A percentile compares a stretch with the other conserved stretches of the same genome.
phyloP scores from a whole-genome alignment of 2,113 vertebrate species.

The Regulus satrapa region DNA sequence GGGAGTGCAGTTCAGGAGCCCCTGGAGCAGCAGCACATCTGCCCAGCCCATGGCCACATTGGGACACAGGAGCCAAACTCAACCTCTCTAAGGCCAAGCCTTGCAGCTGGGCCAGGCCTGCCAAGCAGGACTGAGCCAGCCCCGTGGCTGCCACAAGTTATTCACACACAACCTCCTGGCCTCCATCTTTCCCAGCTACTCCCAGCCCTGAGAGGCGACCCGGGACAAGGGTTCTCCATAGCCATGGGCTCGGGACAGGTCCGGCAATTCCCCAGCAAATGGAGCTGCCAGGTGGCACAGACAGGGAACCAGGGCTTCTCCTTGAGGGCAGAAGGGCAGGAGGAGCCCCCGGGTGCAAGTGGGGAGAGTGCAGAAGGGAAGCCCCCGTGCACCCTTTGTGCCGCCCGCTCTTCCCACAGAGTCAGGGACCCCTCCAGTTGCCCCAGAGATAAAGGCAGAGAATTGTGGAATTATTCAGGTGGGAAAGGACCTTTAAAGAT shows the following conservation, averaged over 20 bases:
- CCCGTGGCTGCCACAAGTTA: neutral
- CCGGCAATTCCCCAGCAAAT: too few species aligned
- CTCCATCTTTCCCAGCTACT: neutral
- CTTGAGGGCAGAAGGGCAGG: accelerated
- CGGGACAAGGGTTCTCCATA: neutral
- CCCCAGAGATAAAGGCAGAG: neutral
- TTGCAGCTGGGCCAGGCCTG: neutral
- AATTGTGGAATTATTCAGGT: neutral
- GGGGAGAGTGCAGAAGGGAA: too few species aligned
- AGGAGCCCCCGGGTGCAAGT: accelerated
- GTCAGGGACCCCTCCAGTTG: accelerated
- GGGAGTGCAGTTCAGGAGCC: accelerated
- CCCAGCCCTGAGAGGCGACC: neutral
- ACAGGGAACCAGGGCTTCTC: accelerated
- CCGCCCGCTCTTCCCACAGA: accelerated
- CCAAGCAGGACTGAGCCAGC: neutral
- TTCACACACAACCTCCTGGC: neutral
- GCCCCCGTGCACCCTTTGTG: accelerated
- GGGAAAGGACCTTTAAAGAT: neutral
- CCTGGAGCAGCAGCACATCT: neutral
- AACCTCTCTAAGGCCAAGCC: neutral
- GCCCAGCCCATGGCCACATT: accelerated
- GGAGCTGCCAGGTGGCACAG: too few species aligned
- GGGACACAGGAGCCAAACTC: neutral
- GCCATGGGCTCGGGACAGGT: too few species aligned